phyloP scores from a whole-genome alignment of 2,797 vertebrate genomes.

The Percopsis omiscomaycus region DNA sequence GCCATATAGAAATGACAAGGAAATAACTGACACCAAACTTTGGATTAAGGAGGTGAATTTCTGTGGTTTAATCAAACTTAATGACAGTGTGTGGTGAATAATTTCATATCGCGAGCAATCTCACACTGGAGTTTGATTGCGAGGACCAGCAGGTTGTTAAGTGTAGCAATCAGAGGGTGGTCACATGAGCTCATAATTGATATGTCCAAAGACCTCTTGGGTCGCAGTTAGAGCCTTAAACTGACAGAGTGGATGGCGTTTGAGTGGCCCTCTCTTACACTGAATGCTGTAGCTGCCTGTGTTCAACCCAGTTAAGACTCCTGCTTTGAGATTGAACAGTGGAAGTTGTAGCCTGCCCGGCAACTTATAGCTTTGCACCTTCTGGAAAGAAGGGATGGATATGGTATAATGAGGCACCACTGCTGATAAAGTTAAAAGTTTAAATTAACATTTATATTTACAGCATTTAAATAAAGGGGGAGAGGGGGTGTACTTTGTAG shows the following conservation, averaged over 20 bases:
- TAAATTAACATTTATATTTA: no score
- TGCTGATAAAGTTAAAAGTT: background rate
- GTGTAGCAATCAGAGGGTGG: slow-evolving; percentile 49
- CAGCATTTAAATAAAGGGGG: no score
- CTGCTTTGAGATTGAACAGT: slow-evolving; percentile 59
- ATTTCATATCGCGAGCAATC: background rate
- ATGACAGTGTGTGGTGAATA: background rate
- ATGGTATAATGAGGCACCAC: background rate
- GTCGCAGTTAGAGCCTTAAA: slow-evolving; percentile 63
- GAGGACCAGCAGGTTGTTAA: slow-evolving; percentile 34
- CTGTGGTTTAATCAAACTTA: background rate
- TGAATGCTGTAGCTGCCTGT: slow-evolving; percentile 58
- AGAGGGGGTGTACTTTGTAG: no score
- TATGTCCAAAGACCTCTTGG: slow-evolving; percentile 66
- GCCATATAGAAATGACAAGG: background rate
- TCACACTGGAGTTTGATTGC: slow-evolving; percentile 19
- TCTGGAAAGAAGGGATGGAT: slow-evolving; percentile 9
- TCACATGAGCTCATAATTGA: slow-evolving; percentile 60
- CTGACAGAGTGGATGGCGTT: slow-evolving; percentile 62
- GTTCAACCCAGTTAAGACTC: slow-evolving; percentile 55
- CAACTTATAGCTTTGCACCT: slow-evolving; percentile 32
- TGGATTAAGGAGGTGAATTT: background rate
- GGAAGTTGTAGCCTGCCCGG: slow-evolving; percentile 22
- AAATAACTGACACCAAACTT: background rate
- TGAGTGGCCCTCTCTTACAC: slow-evolving; percentile 54